Conservation (phyloP, 2,113 vertebrate genomes). For the Pedionomus torquatus region DNA sequence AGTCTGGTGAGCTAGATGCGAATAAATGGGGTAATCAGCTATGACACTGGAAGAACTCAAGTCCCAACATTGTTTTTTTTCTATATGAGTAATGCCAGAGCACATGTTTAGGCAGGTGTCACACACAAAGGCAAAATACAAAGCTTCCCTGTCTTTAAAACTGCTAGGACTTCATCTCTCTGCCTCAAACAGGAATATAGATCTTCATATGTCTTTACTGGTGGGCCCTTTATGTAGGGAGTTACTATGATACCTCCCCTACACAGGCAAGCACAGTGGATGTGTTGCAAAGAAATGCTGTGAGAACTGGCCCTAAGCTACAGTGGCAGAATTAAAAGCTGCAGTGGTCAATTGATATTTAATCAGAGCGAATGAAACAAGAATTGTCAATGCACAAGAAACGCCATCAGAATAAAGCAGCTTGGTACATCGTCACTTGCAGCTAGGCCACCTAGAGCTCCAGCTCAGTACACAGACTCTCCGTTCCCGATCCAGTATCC, state of each 20-base stretch:
- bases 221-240: neutral
- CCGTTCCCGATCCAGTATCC: neutral
- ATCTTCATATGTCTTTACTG: neutral
- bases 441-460: fast-evolving
- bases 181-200: neutral
- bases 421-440: neutral
- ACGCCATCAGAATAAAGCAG: neutral
- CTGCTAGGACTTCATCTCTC: neutral
- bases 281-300: neutral
- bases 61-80: neutral
- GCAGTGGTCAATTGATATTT: neutral
- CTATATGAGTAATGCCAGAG: neutral
- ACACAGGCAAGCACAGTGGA: fast-evolving
- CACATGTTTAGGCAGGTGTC: fast-evolving
- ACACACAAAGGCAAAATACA: neutral
- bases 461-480: neutral
- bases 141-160: neutral
- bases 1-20: neutral
- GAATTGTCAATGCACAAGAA: neutral
- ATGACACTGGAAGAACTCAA: neutral
- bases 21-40: neutral
- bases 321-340: neutral
- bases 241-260: neutral
- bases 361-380: neutral
- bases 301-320: neutral